Evolutionary conservation across 1,140 invertebrate genomes (phyloP), one percentile per base, ranked within the genome.

Genomic region (Hyposmocoma kahamanoa): DNA sequence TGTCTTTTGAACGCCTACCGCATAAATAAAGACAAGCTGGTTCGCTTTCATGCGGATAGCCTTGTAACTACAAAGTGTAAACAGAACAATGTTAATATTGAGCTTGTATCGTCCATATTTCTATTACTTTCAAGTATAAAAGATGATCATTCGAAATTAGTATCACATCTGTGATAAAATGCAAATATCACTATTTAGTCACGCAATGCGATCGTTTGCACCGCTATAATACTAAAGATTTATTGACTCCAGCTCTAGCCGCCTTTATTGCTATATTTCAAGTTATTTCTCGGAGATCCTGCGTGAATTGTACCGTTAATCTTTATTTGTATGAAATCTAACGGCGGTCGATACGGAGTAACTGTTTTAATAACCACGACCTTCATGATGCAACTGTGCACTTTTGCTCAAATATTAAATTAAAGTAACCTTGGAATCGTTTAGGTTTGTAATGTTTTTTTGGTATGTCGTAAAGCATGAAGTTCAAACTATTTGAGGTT

Each of bases 1-100:
- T 67, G 64, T 70, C 56, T 71, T 63, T 64, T 62, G 46, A 62
- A 68, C 64, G 66, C 61, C 66, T 66, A 64, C 66, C 57, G 62
- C 49, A 63, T 75, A 66, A 58, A 60, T 62, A 62, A 52, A 51
- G 50, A 43, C 42, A 34, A 24, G 42, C 34, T 50, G 42, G 47
- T 47, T 39, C 34, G 34, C 46, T 50, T 47, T 46, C 24, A 17
- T 19, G 22, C 3, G 22, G 47, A 49, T 49, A 41, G 11, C 18
- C 38, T 9, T 21, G 20, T 41, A 11, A 21, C 38, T 22, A 10
- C 10, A 41, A 41, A 22, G 5, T 36, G 32, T 13, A 36, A 36
- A 26, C 24, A 26, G 5, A 26, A 26, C 11, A 36, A 36, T 6
- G 32, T 36, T 9, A 3, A 10, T 10, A 36, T 36, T 8, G 4